Base-by-base conservation (phyloP, 2,797 vertebrate species). In the Sebastes aleutianus region DNA sequence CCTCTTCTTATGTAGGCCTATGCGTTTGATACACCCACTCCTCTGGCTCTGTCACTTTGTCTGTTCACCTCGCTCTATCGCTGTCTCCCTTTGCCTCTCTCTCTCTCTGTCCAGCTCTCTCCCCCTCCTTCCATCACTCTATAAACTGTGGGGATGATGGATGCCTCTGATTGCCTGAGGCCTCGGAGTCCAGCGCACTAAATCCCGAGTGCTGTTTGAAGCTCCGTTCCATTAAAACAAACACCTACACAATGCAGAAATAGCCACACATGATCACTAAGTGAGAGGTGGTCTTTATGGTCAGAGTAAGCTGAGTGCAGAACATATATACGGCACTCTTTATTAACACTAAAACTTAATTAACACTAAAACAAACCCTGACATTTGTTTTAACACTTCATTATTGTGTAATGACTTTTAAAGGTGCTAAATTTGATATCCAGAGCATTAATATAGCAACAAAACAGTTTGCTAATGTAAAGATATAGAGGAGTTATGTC, bases 11-110 rank as follows among this genome's bases (percentile, higher is more conserved):
- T 82, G 84, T 87, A 27, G 64, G 64, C 36, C 36, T 26, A 82
- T 85, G 86, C 85, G 82, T 88, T 94, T 91, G 87, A 88, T 90
- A 91, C 86, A 90, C 87, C 89, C 90, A 89, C 88, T 82, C 79
- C 85, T 84, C 84, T 68, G 79, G 76, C 79, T 85, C 66, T 62
- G 69, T 87, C 87, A 85, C 85, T 82, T 69, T 78, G 75, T 88
- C 83, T 80, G 72, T 64, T 78, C 14, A 18, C 79, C 68, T 90
- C 65, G 16, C 82, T 92, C 88, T 63, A 50, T 89, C 80, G 76
- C 24, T 74, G 82, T 88, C 82, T 88, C 74, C 64, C 67, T 82
- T 75, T 84, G 58, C 84, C 80, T 68, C 70, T 67, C 70, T 85
- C 73, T 83, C 53, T 70, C 73, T 36, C 6, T 79, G 50, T 63